Conservation (phyloP, 2,888 invertebrate species). For the Crocallis elinguaria region DNA sequence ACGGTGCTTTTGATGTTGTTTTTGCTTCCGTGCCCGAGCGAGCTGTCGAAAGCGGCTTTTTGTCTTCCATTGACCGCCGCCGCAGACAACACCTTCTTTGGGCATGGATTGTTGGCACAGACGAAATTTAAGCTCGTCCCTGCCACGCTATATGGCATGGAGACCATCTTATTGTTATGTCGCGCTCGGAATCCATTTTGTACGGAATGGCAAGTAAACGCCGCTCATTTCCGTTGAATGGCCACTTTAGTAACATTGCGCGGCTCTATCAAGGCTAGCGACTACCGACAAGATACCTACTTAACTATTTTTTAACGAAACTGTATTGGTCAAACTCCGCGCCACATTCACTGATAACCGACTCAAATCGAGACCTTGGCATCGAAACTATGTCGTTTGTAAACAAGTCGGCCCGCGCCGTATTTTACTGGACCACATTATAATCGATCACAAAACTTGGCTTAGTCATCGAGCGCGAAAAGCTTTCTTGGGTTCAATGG, state of each 20-base stretch:
- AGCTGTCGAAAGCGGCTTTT: slow-evolving; percentile 51
- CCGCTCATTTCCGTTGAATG: slow-evolving; percentile 15
- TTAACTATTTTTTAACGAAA: slow-evolving; percentile 19
- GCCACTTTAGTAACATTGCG: slow-evolving; percentile 16
- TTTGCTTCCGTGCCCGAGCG: slow-evolving; percentile 21
- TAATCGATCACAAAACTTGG: slow-evolving; percentile 40
- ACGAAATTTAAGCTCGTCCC: slow-evolving; percentile 26
- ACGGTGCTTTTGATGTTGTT: slow-evolving; percentile 24
- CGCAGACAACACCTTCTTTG: slow-evolving; percentile 42
- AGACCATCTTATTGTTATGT: slow-evolving; percentile 30
- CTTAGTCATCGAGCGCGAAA: slow-evolving; percentile 63
- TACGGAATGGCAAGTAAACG: slow-evolving; percentile 6
- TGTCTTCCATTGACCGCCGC: slow-evolving; percentile 36
- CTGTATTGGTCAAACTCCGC: slow-evolving; percentile 8
- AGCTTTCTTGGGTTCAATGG: slow-evolving; percentile 77
- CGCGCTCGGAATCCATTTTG: slow-evolving; percentile 14
- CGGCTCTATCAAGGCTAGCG: slow-evolving; percentile 25
- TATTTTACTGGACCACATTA: slow-evolving; percentile 38
- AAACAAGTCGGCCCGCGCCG: slow-evolving; percentile 28
- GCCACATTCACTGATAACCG: slow-evolving; percentile 27
- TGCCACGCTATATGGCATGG: slow-evolving; percentile 6
- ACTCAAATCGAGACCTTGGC: slow-evolving; percentile 55
- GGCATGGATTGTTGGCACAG: slow-evolving; percentile 36
- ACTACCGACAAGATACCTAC: slow-evolving; percentile 23
- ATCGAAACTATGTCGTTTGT: slow-evolving; percentile 45